Percentiles rank a stretch among this genome's conserved stretches.
These are phyloP conservation scores for Nipponacmea schrenckii DNA, from an alignment of 2,888 invertebrate genomes.

Conservation along the genomic window DNA sequence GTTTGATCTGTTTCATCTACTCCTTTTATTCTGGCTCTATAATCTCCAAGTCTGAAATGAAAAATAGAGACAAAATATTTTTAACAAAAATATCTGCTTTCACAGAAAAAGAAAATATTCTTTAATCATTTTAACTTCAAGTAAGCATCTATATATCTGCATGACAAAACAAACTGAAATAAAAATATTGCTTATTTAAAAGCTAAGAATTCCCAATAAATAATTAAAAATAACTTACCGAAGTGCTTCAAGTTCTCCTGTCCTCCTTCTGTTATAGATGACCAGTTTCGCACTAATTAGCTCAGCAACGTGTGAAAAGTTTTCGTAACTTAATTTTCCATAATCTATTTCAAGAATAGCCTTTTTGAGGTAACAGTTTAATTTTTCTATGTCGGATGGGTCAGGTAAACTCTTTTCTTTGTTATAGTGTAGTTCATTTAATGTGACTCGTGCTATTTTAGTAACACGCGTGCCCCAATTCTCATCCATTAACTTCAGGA, in stretches of 20 bases:
- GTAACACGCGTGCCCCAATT: not conserved
- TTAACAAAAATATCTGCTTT: not conserved
- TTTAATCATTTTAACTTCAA: not conserved
- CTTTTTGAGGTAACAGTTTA: not conserved
- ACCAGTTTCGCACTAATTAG: constrained; percentile 11
- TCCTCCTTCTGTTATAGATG: constrained; percentile 22
- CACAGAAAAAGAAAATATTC: not conserved
- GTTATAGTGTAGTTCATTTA: not conserved
- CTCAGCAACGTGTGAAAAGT: constrained; percentile 16
- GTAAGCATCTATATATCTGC: not conserved
- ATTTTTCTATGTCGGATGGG: not conserved
- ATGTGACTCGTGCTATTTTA: not conserved
- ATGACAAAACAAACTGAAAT: too few relatives aligned
- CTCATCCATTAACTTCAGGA: not conserved
- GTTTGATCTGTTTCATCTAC: not conserved
- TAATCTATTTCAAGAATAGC: not conserved
- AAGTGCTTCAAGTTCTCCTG: constrained; percentile 21
- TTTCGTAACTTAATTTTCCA: not conserved
- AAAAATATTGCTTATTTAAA: too few relatives aligned
- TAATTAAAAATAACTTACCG: constrained; percentile 14
- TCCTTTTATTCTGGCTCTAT: not conserved
- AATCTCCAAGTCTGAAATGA: not conserved
- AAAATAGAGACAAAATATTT: not conserved
- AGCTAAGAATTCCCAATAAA: too few relatives aligned
- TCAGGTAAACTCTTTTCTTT: not conserved